These are phyloP conservation scores for Phylloscopus collybita DNA, from an alignment of 2,797 vertebrate species.

Conservation along the genomic window DNA sequence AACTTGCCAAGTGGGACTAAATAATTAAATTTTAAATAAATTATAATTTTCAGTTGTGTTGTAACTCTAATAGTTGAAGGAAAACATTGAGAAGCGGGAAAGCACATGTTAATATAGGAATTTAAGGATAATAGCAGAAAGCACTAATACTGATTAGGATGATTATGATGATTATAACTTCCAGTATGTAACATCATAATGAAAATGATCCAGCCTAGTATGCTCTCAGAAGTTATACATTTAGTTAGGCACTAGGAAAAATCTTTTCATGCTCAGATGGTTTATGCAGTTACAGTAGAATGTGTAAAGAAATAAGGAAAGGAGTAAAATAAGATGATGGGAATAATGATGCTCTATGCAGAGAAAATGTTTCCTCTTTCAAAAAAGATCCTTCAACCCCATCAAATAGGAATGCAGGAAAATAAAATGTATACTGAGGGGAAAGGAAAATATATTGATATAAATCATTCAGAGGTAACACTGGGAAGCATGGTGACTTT, in stretches of 20 bases:
- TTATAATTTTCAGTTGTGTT: not conserved
- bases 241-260: conserved; percentile 10
- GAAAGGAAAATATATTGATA: not conserved
- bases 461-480: conserved; percentile 50
- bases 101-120: conserved; percentile 2
- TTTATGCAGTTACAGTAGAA: not conserved
- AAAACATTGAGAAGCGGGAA: not conserved
- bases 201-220: conserved; percentile 4
- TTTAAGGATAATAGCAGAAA: conserved; percentile 36
- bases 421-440: conserved; percentile 6
- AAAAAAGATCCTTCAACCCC: conserved; percentile 3
- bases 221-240: not conserved
- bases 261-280: not conserved
- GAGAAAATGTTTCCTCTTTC: not conserved
- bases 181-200: conserved; percentile 17
- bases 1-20: not conserved
- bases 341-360: not conserved
- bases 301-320: not conserved
- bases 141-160: conserved; percentile 29
- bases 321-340: not conserved
- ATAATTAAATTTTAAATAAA: conserved; percentile 31
- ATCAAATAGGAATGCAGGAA: conserved; percentile 6
- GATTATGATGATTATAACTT: conserved; percentile 46
- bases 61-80: not conserved
- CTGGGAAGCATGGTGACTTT: not conserved